A percentile compares a stretch with the other conserved stretches of the same genome.
phyloP scores from a whole-genome alignment of 2,113 vertebrate genomes.

The Tetrao urogallus region DNA sequence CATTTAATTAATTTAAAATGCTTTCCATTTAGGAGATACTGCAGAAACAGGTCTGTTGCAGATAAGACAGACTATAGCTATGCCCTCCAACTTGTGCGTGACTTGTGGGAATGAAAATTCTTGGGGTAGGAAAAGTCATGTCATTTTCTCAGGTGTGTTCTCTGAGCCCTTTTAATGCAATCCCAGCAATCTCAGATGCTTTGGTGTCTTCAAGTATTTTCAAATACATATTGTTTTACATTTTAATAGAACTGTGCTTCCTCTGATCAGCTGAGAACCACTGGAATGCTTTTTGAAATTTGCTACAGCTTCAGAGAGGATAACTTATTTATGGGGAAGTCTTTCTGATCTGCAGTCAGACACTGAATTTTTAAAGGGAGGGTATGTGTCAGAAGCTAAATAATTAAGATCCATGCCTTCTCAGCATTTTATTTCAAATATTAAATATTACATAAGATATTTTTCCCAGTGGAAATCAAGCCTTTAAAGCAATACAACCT shows the following conservation, averaged over 20 bases:
- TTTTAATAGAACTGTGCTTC: background rate
- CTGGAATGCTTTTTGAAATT: conserved; percentile 36
- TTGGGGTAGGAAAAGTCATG: background rate
- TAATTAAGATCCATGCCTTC: conserved; percentile 70
- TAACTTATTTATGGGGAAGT: conserved; percentile 72
- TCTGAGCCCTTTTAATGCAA: background rate
- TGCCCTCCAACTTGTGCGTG: background rate
- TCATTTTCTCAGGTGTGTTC: background rate
- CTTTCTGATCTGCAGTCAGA: conserved; percentile 70
- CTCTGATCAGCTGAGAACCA: conserved; percentile 23
- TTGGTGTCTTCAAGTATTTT: conserved; percentile 12
- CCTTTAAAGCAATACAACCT: conserved; percentile 21
- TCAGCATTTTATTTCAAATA: conserved; percentile 75
- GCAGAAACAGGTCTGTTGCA: conserved; percentile 20
- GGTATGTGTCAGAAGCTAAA: conserved; percentile 72
- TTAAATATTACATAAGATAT: conserved; percentile 71
- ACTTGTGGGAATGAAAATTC: background rate
- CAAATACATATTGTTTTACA: background rate
- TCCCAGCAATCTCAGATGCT: background rate
- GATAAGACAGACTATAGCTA: conserved; percentile 16
- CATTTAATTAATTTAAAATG: conserved; percentile 62
- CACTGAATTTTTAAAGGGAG: conserved; percentile 73
- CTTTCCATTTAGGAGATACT: conserved; percentile 51
- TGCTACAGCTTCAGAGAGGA: conserved; percentile 60
- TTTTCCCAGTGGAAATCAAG: conserved; percentile 36